Evolutionary conservation across 1,140 invertebrate species (phyloP), one percentile per base, ranked within the genome.

Genomic region (Ylistrum balloti): DNA sequence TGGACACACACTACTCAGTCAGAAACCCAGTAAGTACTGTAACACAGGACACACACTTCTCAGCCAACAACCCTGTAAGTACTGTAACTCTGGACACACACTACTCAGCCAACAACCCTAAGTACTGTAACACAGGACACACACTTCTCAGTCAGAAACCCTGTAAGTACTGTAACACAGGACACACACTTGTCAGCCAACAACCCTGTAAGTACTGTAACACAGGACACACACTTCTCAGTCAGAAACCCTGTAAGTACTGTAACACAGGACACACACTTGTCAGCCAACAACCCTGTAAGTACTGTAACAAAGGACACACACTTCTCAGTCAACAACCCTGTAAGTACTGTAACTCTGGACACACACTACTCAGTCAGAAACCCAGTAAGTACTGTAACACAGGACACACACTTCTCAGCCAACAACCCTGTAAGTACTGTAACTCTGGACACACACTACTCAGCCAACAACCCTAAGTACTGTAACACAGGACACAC

Each of bases 171-270:
- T n/a, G n/a, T n/a, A n/a, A n/a, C n/a, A n/a, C n/a, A n/a, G n/a
- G n/a, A n/a, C n/a, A n/a, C n/a, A n/a, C n/a, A n/a, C n/a, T n/a
- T n/a, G n/a, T n/a, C n/a, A n/a, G n/a, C n/a, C n/a, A n/a, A n/a
- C n/a, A n/a, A n/a, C n/a, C n/a, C n/a, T n/a, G n/a, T n/a, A n/a
- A n/a, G n/a, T n/a, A n/a, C n/a, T n/a, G n/a, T n/a, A n/a, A n/a
- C 74, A 91, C 85, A 22, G 89, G 91, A 33, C 92, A 93, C 33
- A 92, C 92, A 89, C 93, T n/a, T n/a, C n/a, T n/a, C 93, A 86
- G 89, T 87, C 41, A 90, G 86, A 38, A 91, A 88, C 90, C 94
- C 93, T 91, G 94, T 94, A 88, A 90, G 86, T 90, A 86, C 20
- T 15, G 41, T 17, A 56, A 56, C 45, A 56, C 45, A n/a, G n/a